phyloP scores from a whole-genome alignment of 1,140 invertebrate genomes.

The Drosophila albomicans region DNA sequence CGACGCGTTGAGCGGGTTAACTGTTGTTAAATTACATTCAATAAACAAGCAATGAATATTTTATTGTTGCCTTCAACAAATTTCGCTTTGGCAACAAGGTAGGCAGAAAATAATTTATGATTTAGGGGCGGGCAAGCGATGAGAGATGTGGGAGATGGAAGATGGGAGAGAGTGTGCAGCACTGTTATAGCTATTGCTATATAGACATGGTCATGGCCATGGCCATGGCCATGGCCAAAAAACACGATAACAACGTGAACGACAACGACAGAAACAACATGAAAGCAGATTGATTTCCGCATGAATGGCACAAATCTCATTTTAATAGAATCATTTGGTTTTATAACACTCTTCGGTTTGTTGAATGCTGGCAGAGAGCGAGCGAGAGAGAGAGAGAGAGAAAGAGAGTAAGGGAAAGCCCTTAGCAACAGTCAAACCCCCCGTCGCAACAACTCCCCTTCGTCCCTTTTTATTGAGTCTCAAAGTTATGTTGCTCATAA shows the following conservation, averaged over 20 bases:
- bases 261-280: constrained; percentile 48
- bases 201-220: not conserved
- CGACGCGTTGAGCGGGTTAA: constrained; percentile 62
- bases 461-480: constrained; percentile 67
- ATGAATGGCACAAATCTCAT: constrained; percentile 78
- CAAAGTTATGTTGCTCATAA: constrained; percentile 76
- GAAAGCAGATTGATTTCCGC: constrained; percentile 78
- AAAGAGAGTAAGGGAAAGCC: not conserved
- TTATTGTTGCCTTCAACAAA: constrained; percentile 75
- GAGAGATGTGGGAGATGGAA: not conserved
- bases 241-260: constrained; percentile 41
- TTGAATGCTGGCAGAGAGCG: not conserved
- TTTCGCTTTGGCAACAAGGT: constrained; percentile 53
- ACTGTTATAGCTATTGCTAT: not conserved
- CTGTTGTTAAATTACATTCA: constrained; percentile 83
- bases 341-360: constrained; percentile 56
- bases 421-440: constrained; percentile 10
- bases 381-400: not conserved
- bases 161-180: no score
- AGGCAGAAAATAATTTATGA: constrained; percentile 71
- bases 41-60: constrained; percentile 82
- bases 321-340: constrained; percentile 82
- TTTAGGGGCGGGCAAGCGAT: constrained; percentile 19
- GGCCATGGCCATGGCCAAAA: not conserved
- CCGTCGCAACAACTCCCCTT: not conserved